Conservation (phyloP, 2,797 vertebrate genomes). For the Channallabes apus region DNA sequence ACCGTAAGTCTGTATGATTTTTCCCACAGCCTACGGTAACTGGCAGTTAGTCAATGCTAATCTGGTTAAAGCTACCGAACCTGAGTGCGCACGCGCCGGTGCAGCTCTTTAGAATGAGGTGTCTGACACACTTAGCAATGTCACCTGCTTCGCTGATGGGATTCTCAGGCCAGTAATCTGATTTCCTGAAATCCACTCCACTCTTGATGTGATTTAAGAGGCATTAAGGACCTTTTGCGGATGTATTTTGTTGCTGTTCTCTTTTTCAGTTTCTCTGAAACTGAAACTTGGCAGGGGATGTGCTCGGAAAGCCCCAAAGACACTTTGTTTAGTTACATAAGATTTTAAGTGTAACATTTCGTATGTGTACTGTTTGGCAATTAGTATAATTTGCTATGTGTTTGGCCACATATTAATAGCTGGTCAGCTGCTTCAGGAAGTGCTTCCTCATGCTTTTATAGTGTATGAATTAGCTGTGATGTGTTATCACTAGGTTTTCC, state of each 20-base stretch:
- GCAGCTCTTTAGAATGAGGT: slow-evolving; percentile 70
- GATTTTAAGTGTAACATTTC: slow-evolving; percentile 30
- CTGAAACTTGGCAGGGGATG: background rate
- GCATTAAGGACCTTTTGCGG: slow-evolving; percentile 51
- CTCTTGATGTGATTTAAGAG: slow-evolving; percentile 55
- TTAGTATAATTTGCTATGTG: slow-evolving; percentile 1
- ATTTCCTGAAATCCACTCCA: slow-evolving; percentile 66
- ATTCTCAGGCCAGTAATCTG: slow-evolving; percentile 69
- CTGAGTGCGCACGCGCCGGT: slow-evolving; percentile 67
- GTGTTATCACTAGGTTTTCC: slow-evolving; percentile 77
- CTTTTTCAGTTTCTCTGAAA: slow-evolving; percentile 37
- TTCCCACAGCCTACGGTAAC: slow-evolving; percentile 48
- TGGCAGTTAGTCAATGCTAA: slow-evolving; percentile 64
- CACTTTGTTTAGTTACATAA: slow-evolving; percentile 7
- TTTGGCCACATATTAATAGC: slow-evolving; percentile 38
- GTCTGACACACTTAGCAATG: slow-evolving; percentile 64
- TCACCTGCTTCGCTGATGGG: slow-evolving; percentile 68
- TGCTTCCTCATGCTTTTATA: background rate
- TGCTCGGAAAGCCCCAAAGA: slow-evolving; percentile 11
- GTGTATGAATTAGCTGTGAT: background rate
- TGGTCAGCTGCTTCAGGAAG: background rate
- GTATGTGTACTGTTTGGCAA: slow-evolving; percentile 13
- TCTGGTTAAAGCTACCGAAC: slow-evolving; percentile 68
- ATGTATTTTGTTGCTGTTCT: slow-evolving; percentile 42
- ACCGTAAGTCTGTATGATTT: slow-evolving; percentile 41